Conservation (phyloP, 2,888 invertebrate species). For the Cylindroiulus punctatus region DNA sequence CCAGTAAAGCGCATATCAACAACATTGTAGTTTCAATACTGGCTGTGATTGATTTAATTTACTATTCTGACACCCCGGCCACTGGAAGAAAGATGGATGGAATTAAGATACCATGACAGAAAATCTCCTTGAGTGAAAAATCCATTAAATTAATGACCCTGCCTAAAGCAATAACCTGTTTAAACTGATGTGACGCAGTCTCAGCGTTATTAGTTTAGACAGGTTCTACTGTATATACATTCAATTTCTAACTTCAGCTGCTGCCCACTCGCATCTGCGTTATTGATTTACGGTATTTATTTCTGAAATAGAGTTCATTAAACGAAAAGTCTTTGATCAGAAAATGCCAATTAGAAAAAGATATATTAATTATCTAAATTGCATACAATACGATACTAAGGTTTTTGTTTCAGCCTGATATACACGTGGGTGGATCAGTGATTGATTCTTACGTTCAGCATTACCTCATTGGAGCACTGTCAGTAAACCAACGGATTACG, state of each 20-base stretch:
- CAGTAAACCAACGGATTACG: background rate
- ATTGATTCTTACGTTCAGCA: background rate
- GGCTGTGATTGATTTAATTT: no score
- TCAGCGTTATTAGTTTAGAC: no score
- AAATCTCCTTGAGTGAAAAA: no score
- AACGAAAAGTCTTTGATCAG: background rate
- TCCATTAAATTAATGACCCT: no score
- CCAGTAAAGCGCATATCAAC: no score
- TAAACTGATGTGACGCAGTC: no score
- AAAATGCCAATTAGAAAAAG: background rate
- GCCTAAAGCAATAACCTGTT: no score
- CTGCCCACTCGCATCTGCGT: background rate
- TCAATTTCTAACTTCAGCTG: background rate
- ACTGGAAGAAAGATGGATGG: no score
- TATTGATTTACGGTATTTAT: background rate
- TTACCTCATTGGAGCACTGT: background rate
- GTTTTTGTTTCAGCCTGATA: background rate
- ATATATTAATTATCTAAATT: background rate
- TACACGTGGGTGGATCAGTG: background rate
- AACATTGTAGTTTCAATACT: no score
- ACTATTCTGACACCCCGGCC: no score
- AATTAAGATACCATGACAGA: no score
- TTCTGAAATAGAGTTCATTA: constrained; percentile 2
- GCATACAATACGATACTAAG: background rate
- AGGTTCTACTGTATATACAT: background rate